Evolutionary conservation across 2,888 invertebrate species (phyloP), one percentile per base, ranked within the genome.

Genomic region (Pseudococcus longispinus): DNA sequence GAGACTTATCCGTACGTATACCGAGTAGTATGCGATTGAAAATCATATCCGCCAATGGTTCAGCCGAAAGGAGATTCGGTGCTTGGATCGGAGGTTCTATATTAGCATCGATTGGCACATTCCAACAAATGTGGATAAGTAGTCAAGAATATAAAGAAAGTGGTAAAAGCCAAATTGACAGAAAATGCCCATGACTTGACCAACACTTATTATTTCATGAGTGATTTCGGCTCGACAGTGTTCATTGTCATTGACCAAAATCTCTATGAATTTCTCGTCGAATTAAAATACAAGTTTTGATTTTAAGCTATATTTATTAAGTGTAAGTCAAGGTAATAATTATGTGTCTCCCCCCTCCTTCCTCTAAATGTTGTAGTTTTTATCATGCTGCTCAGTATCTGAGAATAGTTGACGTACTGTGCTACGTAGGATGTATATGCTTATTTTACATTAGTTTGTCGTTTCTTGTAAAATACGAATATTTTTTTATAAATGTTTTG

Each of bases 41-140:
- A 92, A 93, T 97, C 90, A 96, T 97, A 89, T 96, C 97, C 5
- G 96, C 98, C 4, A 96, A 97, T 89, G 96, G 97, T 77, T 95
- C 95, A 80, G 94, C 95, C 0, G 99, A 99, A 91, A 91, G 99
- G 82, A 92, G 98, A 87, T 99, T 98, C 92, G 98, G 98, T 6
- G 95, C 98, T 0, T 99, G 99, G 99, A 98, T 99, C 88, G 99
- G 97, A 70, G 99, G 99, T 3, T 99, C 99, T 0, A 99, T 99
- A 90, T 92, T 99, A 83, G 99, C 98, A 0, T 99, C 99, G 0
- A 95, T 99, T 90, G 99, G 99, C 9, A 98, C 98, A 26, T 99
- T 99, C 92, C 99, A 99, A 90, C 99, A 99, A 91, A 98, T 99
- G 97, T 99, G 99, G 99, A 97, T 99, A 89, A 98, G 98, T 0